Evolutionary conservation across 2,113 vertebrate species (phyloP).

Genomic region (Seriola aureovittata): DNA sequence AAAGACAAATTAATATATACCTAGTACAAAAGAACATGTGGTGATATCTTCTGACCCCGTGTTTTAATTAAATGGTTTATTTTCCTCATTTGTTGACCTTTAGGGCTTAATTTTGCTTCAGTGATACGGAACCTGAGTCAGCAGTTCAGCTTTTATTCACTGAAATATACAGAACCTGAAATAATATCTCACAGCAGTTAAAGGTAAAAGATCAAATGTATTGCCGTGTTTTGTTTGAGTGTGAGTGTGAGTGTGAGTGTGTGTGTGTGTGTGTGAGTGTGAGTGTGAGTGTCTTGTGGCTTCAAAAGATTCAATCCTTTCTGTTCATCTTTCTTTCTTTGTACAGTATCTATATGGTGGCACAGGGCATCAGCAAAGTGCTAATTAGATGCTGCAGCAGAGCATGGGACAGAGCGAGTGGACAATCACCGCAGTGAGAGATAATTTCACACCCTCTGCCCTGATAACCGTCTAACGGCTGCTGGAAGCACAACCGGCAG

Average conservation of each 20-base stretch:
- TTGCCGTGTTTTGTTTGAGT: background rate
- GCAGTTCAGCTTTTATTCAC: background rate
- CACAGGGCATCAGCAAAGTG: slow-evolving; percentile 56
- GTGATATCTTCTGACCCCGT: background rate
- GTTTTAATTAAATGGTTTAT: background rate
- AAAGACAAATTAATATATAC: background rate
- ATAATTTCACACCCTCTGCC: slow-evolving; percentile 79
- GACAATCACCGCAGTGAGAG: slow-evolving; percentile 67
- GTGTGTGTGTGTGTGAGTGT: background rate
- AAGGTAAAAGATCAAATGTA: background rate
- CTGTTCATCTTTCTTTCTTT: slow-evolving; percentile 15
- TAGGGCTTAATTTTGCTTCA: background rate
- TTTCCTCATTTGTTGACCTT: background rate
- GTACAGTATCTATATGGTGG: slow-evolving; percentile 36
- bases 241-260: background rate
- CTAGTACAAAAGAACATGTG: background rate
- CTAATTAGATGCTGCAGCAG: slow-evolving; percentile 71
- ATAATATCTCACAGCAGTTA: slow-evolving; percentile 10
- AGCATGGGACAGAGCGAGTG: slow-evolving; percentile 64
- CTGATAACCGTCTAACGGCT: slow-evolving; percentile 68
- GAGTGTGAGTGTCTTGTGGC: background rate
- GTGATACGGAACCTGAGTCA: background rate
- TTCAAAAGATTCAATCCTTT: slow-evolving; percentile 20
- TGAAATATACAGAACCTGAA: background rate
- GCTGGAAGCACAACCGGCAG: slow-evolving; percentile 62